Base-by-base conservation (phyloP, 2,888 invertebrate species). In the Timema cristinae region DNA sequence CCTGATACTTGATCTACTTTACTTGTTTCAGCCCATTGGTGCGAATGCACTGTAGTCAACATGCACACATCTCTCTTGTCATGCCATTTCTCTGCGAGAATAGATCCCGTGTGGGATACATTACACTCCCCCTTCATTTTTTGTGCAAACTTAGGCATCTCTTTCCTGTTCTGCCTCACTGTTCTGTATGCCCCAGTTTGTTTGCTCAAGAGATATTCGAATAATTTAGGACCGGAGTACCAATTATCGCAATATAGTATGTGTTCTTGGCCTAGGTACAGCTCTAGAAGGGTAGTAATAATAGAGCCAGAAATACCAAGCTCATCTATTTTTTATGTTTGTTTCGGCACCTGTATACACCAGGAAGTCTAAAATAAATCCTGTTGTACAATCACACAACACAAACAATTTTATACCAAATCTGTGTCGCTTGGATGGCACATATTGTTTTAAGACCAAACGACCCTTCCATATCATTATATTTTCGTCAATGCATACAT, bases 131-230 rank as follows among this genome's bases (percentile, higher is more conserved):
- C 63, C 48, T 63, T 63, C 7, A 32, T 2, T 47, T 63, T 63
- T n/a, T 5, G 6, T 47, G 63, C 2, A 9, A 63, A 63, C 7
- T 63, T 63, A 11, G 63, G 7, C 63, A 32, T 63, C 7, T 63
- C 6, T 63, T 63, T 63, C 63, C 7, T 63, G 48, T 63, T 63
- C 10, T 10, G 13, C 9, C 63, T 32, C 32, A 63, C 63, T 10
- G 63, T 63, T 11, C 63, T 32, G 48, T 32, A 63, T 8, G 63
- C 63, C 48, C 63, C 63, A 63, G 63, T 63, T 11, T 63, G 32
- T n/a, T 63, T 63, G 32, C 48, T 48, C 63, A 63, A 7, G 32
- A 63, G 63, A 32, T 16, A 63, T 48, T 63, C 11, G 13, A 63
- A 63, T 47, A 32, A 4, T 15, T 47, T 8, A 32, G 63, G 32